phyloP scores from a whole-genome alignment of 2,888 invertebrate species.

The Himalopsyche japonica region DNA sequence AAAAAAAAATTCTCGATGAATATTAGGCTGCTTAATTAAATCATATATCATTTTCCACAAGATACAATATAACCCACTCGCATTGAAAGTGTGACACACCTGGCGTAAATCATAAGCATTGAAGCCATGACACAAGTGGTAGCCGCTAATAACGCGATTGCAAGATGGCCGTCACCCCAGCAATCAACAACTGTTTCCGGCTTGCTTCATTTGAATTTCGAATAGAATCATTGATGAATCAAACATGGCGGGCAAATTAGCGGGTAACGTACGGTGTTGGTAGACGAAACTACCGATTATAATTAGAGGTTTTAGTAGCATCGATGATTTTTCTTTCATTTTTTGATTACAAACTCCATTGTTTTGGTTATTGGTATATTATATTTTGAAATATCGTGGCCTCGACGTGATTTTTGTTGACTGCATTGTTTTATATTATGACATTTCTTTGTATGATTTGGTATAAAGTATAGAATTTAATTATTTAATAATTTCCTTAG shows the following conservation, averaged over 20 bases:
- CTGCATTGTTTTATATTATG: too few relatives aligned
- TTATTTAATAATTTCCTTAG: too few relatives aligned
- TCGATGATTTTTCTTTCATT: neutral
- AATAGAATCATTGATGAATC: slow-evolving; percentile 5
- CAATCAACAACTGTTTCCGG: slow-evolving; percentile 7
- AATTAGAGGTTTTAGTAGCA: neutral
- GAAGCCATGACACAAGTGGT: neutral
- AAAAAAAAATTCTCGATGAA: too few relatives aligned
- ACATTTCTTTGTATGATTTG: too few relatives aligned
- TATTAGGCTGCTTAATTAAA: too few relatives aligned
- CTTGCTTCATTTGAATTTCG: neutral
- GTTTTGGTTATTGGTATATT: neutral
- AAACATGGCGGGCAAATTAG: slow-evolving; percentile 3
- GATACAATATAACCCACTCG: neutral
- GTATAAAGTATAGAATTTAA: too few relatives aligned
- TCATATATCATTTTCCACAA: neutral
- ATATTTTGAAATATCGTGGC: too few relatives aligned
- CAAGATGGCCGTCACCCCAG: neutral
- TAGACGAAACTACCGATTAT: neutral
- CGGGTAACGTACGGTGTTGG: neutral
- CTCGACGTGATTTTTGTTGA: too few relatives aligned
- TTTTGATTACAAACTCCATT: neutral
- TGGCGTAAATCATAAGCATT: neutral
- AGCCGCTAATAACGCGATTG: neutral
- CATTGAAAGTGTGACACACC: neutral